Evolutionary conservation across 2,888 invertebrate genomes (phyloP).

Genomic region (Himalopsyche anomala): DNA sequence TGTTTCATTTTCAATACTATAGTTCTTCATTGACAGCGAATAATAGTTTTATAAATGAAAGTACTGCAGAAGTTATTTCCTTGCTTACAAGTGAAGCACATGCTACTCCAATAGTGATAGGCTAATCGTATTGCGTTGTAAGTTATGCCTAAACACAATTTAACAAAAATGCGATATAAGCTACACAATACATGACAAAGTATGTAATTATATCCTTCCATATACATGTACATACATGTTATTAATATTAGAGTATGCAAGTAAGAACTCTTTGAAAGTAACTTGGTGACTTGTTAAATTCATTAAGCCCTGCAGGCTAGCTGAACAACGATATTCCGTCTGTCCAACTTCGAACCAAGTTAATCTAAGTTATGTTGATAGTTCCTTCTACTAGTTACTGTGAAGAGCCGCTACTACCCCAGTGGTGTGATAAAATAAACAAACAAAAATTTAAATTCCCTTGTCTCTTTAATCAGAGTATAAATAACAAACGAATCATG

Average conservation of each 20-base stretch:
- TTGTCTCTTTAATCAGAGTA: not conserved
- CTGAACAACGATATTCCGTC: constrained; percentile 23
- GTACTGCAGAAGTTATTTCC: too few relatives aligned
- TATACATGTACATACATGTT: too few relatives aligned
- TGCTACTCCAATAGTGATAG: too few relatives aligned
- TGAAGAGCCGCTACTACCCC: not conserved
- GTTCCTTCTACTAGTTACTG: not conserved
- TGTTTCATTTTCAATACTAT: too few relatives aligned
- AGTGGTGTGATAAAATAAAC: not conserved
- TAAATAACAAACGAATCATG: not conserved
- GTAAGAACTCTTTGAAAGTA: not conserved
- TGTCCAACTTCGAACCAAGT: constrained; percentile 48
- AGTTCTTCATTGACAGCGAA: too few relatives aligned
- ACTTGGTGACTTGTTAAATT: constrained; percentile 44
- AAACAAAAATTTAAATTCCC: not conserved
- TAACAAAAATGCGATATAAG: too few relatives aligned
- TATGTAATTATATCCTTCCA: not conserved
- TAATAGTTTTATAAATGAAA: too few relatives aligned
- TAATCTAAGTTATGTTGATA: constrained; percentile 44
- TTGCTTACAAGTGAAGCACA: too few relatives aligned
- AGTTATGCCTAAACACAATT: too few relatives aligned
- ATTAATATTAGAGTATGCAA: not conserved
- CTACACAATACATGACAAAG: too few relatives aligned
- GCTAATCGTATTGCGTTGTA: too few relatives aligned
- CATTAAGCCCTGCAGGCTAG: constrained; percentile 44